These are phyloP conservation scores for Paramuricea clavata DNA, from an alignment of 92 coral and sea anemone species.

Conservation along the genomic window DNA sequence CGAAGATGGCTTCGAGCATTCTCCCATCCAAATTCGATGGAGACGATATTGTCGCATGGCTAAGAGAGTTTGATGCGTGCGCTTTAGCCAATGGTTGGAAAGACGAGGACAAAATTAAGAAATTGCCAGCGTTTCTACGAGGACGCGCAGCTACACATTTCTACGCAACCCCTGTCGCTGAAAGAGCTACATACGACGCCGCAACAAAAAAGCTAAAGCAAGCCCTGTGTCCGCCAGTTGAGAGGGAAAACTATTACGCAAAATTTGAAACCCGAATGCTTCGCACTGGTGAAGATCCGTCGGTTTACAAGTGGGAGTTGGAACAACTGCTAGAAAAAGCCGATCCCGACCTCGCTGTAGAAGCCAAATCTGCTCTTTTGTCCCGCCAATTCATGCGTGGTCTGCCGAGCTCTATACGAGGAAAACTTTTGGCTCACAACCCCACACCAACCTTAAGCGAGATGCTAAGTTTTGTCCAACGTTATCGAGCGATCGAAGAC, in stretches of 20 bases:
- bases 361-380: conserved; percentile 9
- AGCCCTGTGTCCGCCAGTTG: conserved; percentile 14
- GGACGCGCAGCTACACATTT: conserved; percentile 56
- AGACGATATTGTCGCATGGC: conserved; percentile 19
- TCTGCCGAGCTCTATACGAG: background rate
- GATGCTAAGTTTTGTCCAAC: no score
- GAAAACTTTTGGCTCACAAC: background rate
- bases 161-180: conserved; percentile 51
- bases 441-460: no score
- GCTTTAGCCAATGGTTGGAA: conserved; percentile 29
- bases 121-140: conserved; percentile 31
- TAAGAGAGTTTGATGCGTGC: conserved; percentile 29
- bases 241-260: conserved; percentile 13
- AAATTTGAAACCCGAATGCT: conserved; percentile 11
- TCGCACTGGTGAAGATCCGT: conserved; percentile 35
- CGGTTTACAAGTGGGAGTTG: conserved; percentile 33
- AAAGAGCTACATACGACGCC: conserved; percentile 1
- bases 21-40: background rate
- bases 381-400: conserved; percentile 39
- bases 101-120: conserved; percentile 22
- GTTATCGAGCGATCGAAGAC: no score
- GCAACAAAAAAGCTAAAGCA: background rate
- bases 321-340: conserved; percentile 21
- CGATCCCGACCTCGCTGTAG: conserved; percentile 12
- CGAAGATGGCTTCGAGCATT: no score